Conservation (phyloP, 2,888 invertebrate species). For the Mystacides longicornis region DNA sequence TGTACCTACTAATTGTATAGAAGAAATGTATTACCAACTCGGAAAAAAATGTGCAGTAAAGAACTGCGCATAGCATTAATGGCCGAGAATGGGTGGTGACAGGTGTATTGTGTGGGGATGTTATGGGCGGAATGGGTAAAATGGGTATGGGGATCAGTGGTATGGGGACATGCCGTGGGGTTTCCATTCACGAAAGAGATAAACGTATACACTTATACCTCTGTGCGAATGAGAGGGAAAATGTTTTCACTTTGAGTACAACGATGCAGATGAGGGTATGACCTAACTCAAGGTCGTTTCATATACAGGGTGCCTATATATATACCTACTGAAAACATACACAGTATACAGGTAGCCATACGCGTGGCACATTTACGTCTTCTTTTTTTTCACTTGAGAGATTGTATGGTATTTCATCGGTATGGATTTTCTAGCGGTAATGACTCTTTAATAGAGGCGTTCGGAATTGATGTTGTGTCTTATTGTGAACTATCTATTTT, state of each 20-base stretch:
- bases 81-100: not conserved
- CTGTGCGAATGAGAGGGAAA: not conserved
- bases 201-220: not conserved
- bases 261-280: conserved; percentile 12
- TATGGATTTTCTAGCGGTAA: no score
- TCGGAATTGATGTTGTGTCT: no score
- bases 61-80: not conserved
- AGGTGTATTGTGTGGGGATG: not conserved
- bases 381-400: no score
- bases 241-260: not conserved
- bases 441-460: no score
- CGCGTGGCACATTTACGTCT: no score
- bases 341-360: no score
- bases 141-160: not conserved
- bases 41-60: no score
- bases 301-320: not conserved
- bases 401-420: no score
- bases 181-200: not conserved
- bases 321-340: not conserved
- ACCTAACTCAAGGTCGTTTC: conserved; percentile 24
- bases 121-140: not conserved
- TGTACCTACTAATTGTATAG: no score
- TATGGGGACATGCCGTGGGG: not conserved
- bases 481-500: no score
- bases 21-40: no score